Conservation (phyloP, 2,797 vertebrate species). For the Neosalanx taihuensis region DNA sequence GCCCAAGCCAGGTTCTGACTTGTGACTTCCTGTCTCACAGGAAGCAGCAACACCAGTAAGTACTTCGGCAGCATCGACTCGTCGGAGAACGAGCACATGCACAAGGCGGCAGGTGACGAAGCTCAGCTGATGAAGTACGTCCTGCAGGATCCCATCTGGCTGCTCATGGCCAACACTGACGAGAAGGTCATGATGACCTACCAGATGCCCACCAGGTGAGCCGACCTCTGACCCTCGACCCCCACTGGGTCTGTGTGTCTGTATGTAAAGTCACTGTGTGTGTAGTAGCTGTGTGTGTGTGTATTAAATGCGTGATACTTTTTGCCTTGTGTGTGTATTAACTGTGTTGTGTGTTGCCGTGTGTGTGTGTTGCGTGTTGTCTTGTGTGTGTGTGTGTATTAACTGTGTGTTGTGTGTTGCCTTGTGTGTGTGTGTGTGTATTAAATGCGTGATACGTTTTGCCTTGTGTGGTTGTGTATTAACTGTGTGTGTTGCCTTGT, state of each 20-base stretch:
- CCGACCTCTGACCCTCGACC: neutral
- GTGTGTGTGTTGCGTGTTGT: neutral
- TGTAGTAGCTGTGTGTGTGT: too few species aligned
- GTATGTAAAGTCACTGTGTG: too few species aligned
- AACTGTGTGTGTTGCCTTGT: neutral
- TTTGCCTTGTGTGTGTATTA: too few species aligned
- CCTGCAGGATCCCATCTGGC: conserved; percentile 78
- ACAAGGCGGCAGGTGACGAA: conserved; percentile 47
- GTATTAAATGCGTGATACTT: too few species aligned
- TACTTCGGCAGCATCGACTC: conserved; percentile 79
- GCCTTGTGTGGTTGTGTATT: neutral
- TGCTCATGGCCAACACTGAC: conserved; percentile 77
- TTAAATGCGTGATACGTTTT: neutral
- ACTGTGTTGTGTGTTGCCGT: too few species aligned
- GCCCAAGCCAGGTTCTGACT: too few species aligned
- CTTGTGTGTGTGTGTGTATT: conserved; percentile 1
- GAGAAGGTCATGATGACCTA: conserved; percentile 78
- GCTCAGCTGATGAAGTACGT: conserved; percentile 74
- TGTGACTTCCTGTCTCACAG: conserved; percentile 34
- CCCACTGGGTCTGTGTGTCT: neutral
- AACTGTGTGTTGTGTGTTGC: too few species aligned
- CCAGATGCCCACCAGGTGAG: conserved; percentile 74
- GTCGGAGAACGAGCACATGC: conserved; percentile 68
- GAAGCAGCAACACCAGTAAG: conserved; percentile 78
- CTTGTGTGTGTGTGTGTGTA: neutral